A percentile compares a stretch with the other conserved stretches of the same genome.
Conservation (phyloP, 2,113 vertebrate genomes). For the Beaufortia kweichowensis region DNA sequence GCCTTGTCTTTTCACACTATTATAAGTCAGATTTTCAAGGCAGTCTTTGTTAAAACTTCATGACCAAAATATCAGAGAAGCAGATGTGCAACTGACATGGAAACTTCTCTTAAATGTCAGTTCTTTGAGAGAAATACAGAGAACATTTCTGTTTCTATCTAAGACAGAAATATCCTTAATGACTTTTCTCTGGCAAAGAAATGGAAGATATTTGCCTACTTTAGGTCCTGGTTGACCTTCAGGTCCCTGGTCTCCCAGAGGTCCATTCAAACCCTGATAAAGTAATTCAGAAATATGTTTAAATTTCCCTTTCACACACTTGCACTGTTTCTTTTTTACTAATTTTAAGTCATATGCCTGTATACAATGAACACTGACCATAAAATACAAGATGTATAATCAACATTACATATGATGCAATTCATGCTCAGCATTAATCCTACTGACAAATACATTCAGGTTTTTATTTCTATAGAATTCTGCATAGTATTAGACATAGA, state of each 20-base stretch:
- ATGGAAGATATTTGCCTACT: constrained; percentile 54
- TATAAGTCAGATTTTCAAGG: constrained; percentile 49
- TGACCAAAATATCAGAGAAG: neutral
- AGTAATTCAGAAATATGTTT: constrained; percentile 29
- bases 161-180: neutral
- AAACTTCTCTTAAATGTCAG: constrained; percentile 56
- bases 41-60: constrained; percentile 59
- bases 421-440: too few species aligned
- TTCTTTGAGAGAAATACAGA: constrained; percentile 27
- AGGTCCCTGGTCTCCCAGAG: constrained; percentile 65
- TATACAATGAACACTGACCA: too few species aligned
- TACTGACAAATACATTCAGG: too few species aligned
- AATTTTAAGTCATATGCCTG: too few species aligned
- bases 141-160: constrained; percentile 4
- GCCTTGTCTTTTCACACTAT: constrained; percentile 14
- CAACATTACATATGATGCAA: too few species aligned
- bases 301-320: too few species aligned
- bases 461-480: too few species aligned
- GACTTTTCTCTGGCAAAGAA: constrained; percentile 2
- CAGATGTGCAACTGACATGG: constrained; percentile 41
- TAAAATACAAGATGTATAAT: too few species aligned
- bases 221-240: constrained; percentile 71
- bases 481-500: too few species aligned
- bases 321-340: too few species aligned
- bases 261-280: constrained; percentile 64